These are phyloP conservation scores for Lochmaea capreae DNA, from an alignment of 2,888 invertebrate species.

Conservation along the genomic window DNA sequence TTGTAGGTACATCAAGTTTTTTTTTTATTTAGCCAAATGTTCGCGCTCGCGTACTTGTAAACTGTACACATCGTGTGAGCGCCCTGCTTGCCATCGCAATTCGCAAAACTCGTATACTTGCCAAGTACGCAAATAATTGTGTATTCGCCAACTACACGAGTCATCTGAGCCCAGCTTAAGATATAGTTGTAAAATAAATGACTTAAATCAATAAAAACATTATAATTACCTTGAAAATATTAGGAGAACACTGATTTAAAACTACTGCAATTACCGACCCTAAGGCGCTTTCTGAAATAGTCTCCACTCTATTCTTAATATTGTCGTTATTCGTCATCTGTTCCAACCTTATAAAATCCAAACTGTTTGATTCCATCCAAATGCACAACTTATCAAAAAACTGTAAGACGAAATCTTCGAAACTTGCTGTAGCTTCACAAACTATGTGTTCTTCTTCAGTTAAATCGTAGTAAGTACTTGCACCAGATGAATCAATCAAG, in stretches of 20 bases:
- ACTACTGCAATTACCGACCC: conserved; percentile 76
- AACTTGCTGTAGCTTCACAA: conserved; percentile 85
- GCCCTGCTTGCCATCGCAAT: too few species aligned
- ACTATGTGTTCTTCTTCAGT: conserved; percentile 81
- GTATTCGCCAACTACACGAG: too few species aligned
- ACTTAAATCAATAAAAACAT: background rate
- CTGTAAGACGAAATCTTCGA: conserved; percentile 88
- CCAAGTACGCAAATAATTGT: too few species aligned
- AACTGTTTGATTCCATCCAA: conserved; percentile 77
- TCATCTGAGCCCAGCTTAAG: too few species aligned
- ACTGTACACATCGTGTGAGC: too few species aligned
- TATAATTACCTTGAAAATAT: conserved; percentile 67
- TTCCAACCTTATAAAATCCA: conserved; percentile 77
- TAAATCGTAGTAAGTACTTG: conserved; percentile 74
- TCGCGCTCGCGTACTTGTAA: too few species aligned
- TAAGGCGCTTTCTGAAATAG: conserved; percentile 77
- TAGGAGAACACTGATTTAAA: conserved; percentile 78
- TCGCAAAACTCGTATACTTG: too few species aligned
- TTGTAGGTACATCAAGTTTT: too few species aligned
- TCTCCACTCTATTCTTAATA: conserved; percentile 77
- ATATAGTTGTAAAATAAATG: too few species aligned
- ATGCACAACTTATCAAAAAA: conserved; percentile 82
- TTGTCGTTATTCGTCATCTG: conserved; percentile 69
- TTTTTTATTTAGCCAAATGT: too few species aligned
- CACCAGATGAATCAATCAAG: conserved; percentile 85